Evolutionary conservation across 2,888 invertebrate genomes (phyloP).

Genomic region (Parnassius glacialis): DNA sequence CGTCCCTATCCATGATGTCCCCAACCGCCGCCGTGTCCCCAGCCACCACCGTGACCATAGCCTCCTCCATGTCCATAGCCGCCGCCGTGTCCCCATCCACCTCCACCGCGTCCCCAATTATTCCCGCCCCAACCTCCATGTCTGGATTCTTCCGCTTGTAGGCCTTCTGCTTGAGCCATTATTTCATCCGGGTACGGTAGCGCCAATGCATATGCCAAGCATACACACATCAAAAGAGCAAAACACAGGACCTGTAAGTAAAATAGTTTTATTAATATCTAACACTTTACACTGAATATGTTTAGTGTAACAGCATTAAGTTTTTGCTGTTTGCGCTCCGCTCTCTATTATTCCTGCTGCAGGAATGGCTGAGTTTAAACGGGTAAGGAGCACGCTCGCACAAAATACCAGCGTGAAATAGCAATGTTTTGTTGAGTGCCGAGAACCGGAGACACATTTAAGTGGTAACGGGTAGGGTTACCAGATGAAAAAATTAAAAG

Average conservation of each 20-base stretch:
- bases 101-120: constrained; percentile 23
- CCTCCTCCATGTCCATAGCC: constrained; percentile 26
- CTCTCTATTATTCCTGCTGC: too few relatives aligned
- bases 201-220: constrained; percentile 48
- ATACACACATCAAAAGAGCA: constrained; percentile 47
- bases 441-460: too few relatives aligned
- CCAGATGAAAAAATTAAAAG: too few relatives aligned
- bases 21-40: constrained; percentile 10
- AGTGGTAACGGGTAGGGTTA: too few relatives aligned
- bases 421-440: too few relatives aligned
- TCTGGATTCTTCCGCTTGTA: constrained; percentile 27
- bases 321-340: too few relatives aligned
- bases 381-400: too few relatives aligned
- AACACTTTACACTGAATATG: too few relatives aligned
- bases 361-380: too few relatives aligned
- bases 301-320: too few relatives aligned
- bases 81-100: constrained; percentile 23
- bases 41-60: constrained; percentile 23
- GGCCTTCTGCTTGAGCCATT: constrained; percentile 2
- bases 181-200: constrained; percentile 38
- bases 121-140: constrained; percentile 22
- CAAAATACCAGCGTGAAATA: too few relatives aligned
- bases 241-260: constrained; percentile 46
- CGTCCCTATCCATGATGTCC: constrained; percentile 7
- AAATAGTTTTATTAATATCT: too few relatives aligned